Evolutionary conservation across 2,797 vertebrate genomes (phyloP).

Genomic region (Alfaro cultratus): DNA sequence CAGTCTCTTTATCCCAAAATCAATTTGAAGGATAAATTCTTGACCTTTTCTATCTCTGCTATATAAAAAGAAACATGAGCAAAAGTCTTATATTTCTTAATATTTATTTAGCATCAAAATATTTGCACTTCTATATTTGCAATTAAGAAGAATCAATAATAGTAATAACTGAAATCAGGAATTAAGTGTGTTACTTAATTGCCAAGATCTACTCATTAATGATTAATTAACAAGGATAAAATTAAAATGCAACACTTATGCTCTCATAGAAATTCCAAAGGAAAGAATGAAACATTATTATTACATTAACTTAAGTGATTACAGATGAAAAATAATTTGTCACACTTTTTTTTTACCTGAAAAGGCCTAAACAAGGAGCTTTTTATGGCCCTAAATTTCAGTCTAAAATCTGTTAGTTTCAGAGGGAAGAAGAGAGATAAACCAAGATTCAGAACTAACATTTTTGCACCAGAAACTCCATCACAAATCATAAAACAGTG

Average conservation of each 20-base stretch:
- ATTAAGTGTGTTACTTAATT: background rate
- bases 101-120: background rate
- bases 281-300: background rate
- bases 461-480: background rate
- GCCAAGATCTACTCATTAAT: background rate
- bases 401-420: background rate
- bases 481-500: background rate
- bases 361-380: background rate
- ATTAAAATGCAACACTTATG: too few species aligned
- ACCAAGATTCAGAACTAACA: background rate
- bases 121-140: background rate
- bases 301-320: background rate
- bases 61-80: background rate
- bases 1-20: background rate
- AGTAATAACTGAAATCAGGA: background rate
- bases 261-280: background rate
- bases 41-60: background rate
- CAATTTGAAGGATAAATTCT: background rate
- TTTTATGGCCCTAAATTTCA: background rate
- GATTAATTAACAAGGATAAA: background rate
- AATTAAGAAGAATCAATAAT: background rate
- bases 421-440: background rate
- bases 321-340: background rate
- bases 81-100: background rate
- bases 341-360: background rate